phyloP scores from a whole-genome alignment of 1,140 invertebrate genomes.

The Camponotus pennsylvanicus region DNA sequence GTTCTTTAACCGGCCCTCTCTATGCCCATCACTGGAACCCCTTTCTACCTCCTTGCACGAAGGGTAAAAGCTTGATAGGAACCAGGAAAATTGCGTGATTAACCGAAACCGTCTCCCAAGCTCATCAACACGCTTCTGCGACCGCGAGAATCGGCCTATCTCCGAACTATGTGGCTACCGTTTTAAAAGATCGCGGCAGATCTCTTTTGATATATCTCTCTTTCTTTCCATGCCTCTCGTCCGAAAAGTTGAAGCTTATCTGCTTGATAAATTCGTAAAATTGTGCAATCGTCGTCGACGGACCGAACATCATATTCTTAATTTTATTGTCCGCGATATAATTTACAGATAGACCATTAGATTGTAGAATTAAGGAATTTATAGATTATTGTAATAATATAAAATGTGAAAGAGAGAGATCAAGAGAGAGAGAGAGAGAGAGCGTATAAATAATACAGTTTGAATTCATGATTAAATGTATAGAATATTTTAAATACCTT shows the following conservation, averaged over 20 bases:
- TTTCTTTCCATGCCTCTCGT: not conserved
- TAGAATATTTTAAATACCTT: not conserved
- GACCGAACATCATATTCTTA: conserved; percentile 51
- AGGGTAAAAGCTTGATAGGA: conserved; percentile 71
- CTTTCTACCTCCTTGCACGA: conserved; percentile 52
- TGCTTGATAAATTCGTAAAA: conserved; percentile 2
- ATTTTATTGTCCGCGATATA: conserved; percentile 50
- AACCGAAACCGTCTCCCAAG: conserved; percentile 75
- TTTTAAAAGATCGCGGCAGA: conserved; percentile 56
- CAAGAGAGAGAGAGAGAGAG: too few relatives aligned
- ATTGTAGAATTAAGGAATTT: conserved; percentile 51
- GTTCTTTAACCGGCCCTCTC: conserved; percentile 74
- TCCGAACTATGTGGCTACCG: conserved; percentile 70
- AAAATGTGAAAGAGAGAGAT: not conserved
- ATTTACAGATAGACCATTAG: conserved; percentile 18
- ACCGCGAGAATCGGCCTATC: conserved; percentile 70
- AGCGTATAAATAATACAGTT: too few relatives aligned
- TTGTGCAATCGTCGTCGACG: conserved; percentile 36
- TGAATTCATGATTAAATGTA: not conserved
- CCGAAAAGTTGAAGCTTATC: conserved; percentile 6
- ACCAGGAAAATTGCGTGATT: conserved; percentile 78
- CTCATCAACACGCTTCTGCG: conserved; percentile 76
- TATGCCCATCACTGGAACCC: conserved; percentile 58
- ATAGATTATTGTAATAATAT: not conserved
- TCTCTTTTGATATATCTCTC: conserved; percentile 32